Evolutionary conservation across 2,113 vertebrate genomes (phyloP), one percentile per base, ranked within the genome.

Genomic region (Zosterops japonicus): DNA sequence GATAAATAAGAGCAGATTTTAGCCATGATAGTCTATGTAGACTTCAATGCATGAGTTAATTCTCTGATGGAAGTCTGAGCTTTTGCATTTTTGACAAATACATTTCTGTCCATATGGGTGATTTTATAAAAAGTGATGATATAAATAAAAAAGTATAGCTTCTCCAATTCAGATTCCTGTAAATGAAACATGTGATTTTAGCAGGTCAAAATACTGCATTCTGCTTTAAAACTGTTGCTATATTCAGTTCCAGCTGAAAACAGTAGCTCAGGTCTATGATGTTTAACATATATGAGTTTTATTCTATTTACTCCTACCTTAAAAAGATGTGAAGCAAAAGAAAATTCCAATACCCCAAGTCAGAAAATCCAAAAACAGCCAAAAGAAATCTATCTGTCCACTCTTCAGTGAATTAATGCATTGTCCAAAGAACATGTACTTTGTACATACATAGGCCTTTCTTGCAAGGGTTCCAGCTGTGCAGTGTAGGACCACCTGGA

Each of bases 1-100:
- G 5, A 75, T 94, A 93, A 95, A 87, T 94, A 61, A 55, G 92
- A 96, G 87, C 85, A 92, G 91, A 92, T 90, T 94, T 89, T 60
- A 75, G 77, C 46, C 81, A 9, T 67, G 72, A 75, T 75, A 89
- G 52, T 56, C 60, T 60, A 36, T 23, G 49, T 56, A 82, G 41
- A 20, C 74, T 76, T 84, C 53, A 76, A 49, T 56, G 80, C 44
- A 42, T 24, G 41, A 81, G 68, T 71, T 87, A 87, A 85, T 72
- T 78, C 8, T 82, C 63, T 87, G 64, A 59, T 64, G 31, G 39
- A 88, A 41, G 11, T 44, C 49, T 55, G 69, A 91, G 52, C 13
- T 71, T 80, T 88, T 75, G 52, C 16, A 5, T 52, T 49, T 22
- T 41, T 67, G 69, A 78, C 35, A 61, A 36, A 60, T 33, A 63